Base-by-base conservation (phyloP, 2,888 invertebrate genomes). In the Pachydiplax longipennis region DNA sequence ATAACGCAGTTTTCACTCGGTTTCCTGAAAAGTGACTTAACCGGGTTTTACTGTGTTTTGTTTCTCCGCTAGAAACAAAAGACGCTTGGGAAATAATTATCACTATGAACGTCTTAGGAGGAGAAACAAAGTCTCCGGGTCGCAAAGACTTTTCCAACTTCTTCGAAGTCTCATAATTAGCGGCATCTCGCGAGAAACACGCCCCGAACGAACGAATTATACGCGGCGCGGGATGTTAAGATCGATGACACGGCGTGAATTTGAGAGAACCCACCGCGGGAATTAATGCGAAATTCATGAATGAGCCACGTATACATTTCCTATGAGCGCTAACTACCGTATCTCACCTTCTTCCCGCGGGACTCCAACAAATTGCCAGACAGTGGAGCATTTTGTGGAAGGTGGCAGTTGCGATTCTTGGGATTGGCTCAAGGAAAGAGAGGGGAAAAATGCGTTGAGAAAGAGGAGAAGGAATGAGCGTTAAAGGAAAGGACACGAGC, bases 251-350 rank as follows among this genome's bases (percentile, higher is more conserved):
- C 61, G 61, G 82, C 35, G 35, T 58, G 35, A 61, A 48, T 82
- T 82, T 44, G 73, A 44, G 82, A 44, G 82, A 82, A n/a, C 48
- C 81, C 83, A 35, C 58, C 35, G 31, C 35, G 53, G 25, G 83
- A 58, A 82, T 82, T 53, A 82, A 58, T 58, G 83, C 83, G 35
- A 83, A 83, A 58, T 83, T 83, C 83, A 83, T 83, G 58, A 83
- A 83, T 83, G 83, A 35, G 83, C 53, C 58, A 35, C 83, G 58
- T 35, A 83, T 82, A 83, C 83, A 83, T 83, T 83, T 83, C 83
- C 83, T 35, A 83, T 58, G 83, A 83, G 83, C 83, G 81, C 81
- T 81, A 53, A 53, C 53, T 35, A 53, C 58, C 83, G 18, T 35
- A 35, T 58, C 83, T 58, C 37, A 44, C 61, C 61, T 3, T n/a